Evolutionary conservation across 2,797 vertebrate species (phyloP), one percentile per base, ranked within the genome.

Genomic region (Arnoldichthys spilopterus): DNA sequence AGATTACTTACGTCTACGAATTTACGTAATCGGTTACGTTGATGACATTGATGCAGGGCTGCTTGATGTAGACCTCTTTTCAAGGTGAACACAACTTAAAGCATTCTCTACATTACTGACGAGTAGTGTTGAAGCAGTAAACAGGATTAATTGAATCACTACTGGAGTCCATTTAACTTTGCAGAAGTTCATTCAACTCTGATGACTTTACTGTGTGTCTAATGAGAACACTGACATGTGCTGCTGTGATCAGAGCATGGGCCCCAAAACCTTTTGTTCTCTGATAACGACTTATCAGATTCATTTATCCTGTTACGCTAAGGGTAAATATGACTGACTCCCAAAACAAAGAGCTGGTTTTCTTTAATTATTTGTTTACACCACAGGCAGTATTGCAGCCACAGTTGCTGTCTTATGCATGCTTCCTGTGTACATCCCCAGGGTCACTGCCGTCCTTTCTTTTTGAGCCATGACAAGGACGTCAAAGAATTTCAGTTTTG

Each of bases 391-490:
- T 88, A 91, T 89, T 90, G 87, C 84, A 76, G 86, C 82, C 84
- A 89, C 84, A 87, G 80, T 90, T 53, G 18, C 81, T 82, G 81
- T 79, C 85, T 90, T 88, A 77, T 85, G 81, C 83, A 83, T 83
- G 80, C 90, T 91, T 94, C 92, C 91, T 89, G 89, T 85, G 86
- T 89, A 90, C 87, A 91, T 91, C 82, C 24, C 89, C 84, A 87
- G 72, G 81, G 77, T 85, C 58, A 54, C 51, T 75, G 83, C 85
- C 72, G 78, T 82, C 82, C 64, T 84, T 88, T 86, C 78, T 85
- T 89, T 87, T 53, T 73, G 76, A 81, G 74, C 71, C 64, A 70
- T 54, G 54, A 80, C 30, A 32, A 76, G 82, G 72, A 82, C 4
- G 81, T 78, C 71, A 76, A 80, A 76, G 69, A 26, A 82, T 85